Evolutionary conservation across 1,140 invertebrate species (phyloP), one percentile per base, ranked within the genome.

Genomic region (Pogonus chalceus): DNA sequence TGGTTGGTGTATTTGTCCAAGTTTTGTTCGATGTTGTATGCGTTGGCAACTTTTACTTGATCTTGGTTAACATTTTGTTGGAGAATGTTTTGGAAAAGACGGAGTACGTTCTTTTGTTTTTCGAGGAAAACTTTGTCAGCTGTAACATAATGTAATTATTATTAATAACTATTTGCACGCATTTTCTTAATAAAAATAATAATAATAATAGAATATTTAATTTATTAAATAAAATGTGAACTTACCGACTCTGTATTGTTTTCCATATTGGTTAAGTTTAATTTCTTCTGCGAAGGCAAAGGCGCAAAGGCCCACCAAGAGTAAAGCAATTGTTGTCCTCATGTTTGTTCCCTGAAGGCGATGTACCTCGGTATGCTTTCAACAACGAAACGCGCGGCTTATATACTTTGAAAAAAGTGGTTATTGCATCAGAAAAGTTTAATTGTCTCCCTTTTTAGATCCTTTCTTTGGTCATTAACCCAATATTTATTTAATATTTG

Each of bases 21-120:
- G 52, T 78, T 72, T 3, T 68, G 71, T 56, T 76, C 74, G 49
- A 79, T 70, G 48, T 73, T 72, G 60, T 71, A 79, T 37, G 70
- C 72, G n/a, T 67, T 70, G 35, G 73, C 77, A 23, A 70, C 64
- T 37, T 79, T 68, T 47, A 68, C 69, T 14, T 67, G 65, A 2
- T 67, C 65, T 0, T 62, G 58, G 49, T 72, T 69, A 2, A 74
- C 64, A 37, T 71, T 72, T 2, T 72, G 72, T 57, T 76, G 74
- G 52, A 72, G 69, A 2, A 82, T 68, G 53, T 81, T 76, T 48
- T 80, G 71, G 2, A 81, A 61, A 22, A 84, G 69, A 53, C 77
- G 74, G 51, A 82, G 72, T 7, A 80, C 72, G 22, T 75, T 67
- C 35, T 73, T 71, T 68, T 83, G 81, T 52, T 72, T 78, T 1